Base-by-base conservation (phyloP, 1,140 invertebrate genomes). In the Brachionus asplanchnoidis region DNA sequence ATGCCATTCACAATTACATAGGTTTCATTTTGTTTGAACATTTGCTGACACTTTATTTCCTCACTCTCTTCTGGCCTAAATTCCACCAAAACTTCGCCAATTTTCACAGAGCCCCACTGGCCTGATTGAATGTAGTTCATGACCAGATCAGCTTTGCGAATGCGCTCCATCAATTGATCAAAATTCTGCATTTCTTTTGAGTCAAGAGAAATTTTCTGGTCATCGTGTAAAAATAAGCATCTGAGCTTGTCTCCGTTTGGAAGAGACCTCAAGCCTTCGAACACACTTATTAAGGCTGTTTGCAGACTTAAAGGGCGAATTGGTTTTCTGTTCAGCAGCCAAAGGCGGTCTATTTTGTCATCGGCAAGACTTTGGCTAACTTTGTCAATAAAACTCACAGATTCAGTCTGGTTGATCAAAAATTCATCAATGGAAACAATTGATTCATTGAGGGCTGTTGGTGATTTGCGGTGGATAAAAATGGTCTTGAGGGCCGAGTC, bases 381-480 rank as follows among this genome's bases (percentile, higher is more conserved):
- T 77, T 77, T 77, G 23, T 77, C 73, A 26, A 77, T 14, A n/a
- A 46, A 50, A 50, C 44, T 36, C n/a, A 20, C 14, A 44, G 36
- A 20, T 44, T 77, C 73, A 26, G 42, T 50, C 50, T 77, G 42
- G 17, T 46, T 46, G 5, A 14, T 4, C 20, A 77, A 77, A 77
- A 77, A 50, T 50, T 77, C 73, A 77, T 77, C 73, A 12, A 77
- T 77, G 20, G 46, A 32, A 50, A 77, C 50, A 17, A 44, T 23
- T 28, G 42, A 14, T 14, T 77, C 42, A 12, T 46, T 77, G 28
- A 23, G 26, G 26, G 9, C 11, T 17, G 1, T 36, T 12, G 26
- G 12, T 77, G 44, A 8, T 46, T 77, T 77, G 11, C 73, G 40
- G 20, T 28, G 32, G 8, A 77, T 12, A 77, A 77, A 77, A 26